Conservation (phyloP, 1,140 invertebrate species). For the Caerostris extrusa region DNA sequence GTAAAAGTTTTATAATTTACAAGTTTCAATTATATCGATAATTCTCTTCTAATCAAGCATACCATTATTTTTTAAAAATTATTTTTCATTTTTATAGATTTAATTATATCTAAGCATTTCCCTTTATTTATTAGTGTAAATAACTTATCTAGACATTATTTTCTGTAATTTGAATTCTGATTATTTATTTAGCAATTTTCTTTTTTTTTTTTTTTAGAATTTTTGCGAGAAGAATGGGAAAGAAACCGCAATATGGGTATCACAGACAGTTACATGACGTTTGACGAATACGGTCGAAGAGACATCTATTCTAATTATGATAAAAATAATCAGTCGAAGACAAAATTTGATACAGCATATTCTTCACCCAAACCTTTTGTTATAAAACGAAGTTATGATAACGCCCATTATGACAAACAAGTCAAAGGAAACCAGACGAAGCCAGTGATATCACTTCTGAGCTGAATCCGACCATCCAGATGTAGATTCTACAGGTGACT, state of each 20-base stretch:
- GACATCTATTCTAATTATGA: conserved; percentile 62
- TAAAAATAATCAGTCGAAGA: background rate
- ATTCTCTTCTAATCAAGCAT: too few relatives aligned
- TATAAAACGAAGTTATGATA: conserved; percentile 61
- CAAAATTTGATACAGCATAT: background rate
- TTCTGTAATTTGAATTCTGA: too few relatives aligned
- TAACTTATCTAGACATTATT: too few relatives aligned
- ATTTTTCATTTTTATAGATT: too few relatives aligned
- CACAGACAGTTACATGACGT: background rate
- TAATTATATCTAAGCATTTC: too few relatives aligned
- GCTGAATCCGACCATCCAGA: conserved; percentile 19
- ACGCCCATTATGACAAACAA: background rate
- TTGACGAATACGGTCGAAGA: conserved; percentile 64
- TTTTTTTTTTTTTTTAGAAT: conserved; percentile 16
- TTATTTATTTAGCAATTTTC: background rate
- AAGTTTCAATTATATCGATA: too few relatives aligned
- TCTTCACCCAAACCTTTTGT: conserved; percentile 7
- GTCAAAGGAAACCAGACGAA: background rate
- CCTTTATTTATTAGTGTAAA: too few relatives aligned
- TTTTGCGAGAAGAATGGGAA: conserved; percentile 45
- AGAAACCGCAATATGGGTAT: conserved; percentile 18
- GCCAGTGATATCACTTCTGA: background rate
- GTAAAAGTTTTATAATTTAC: too few relatives aligned
- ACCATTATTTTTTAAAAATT: too few relatives aligned
- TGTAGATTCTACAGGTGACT: background rate